A percentile compares a stretch with the other conserved stretches of the same genome.
These are phyloP conservation scores for Contarinia nasturtii DNA, from an alignment of 1,140 invertebrate genomes.

Conservation along the genomic window DNA sequence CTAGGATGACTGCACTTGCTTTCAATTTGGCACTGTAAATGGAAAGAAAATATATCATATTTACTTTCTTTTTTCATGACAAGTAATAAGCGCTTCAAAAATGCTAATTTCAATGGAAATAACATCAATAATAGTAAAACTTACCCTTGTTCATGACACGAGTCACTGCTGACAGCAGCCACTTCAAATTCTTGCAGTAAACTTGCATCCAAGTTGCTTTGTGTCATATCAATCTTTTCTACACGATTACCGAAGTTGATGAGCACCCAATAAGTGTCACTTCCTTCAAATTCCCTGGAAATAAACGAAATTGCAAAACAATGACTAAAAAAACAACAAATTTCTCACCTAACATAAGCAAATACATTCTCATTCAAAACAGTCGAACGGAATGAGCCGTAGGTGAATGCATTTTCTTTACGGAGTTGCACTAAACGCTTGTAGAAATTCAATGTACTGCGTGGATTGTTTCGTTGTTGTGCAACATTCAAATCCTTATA, in stretches of 20 bases:
- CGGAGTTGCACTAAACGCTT: conserved; percentile 24
- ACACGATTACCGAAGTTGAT: background rate
- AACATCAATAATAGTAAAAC: background rate
- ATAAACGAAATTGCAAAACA: background rate
- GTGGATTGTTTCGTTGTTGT: conserved; percentile 12
- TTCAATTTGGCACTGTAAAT: background rate
- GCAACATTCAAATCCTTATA: conserved; percentile 27
- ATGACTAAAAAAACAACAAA: no score
- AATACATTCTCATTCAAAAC: conserved; percentile 23
- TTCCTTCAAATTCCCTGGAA: background rate
- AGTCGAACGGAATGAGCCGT: conserved; percentile 19
- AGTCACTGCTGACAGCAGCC: background rate
- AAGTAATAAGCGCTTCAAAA: no score
- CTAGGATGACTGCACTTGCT: background rate
- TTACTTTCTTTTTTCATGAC: no score
- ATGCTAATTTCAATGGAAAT: no score
- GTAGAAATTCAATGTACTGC: conserved; percentile 31
- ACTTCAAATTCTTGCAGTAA: background rate
- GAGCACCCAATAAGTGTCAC: background rate
- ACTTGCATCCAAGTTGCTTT: background rate
- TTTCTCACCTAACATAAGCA: conserved; percentile 24
- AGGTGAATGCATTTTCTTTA: conserved; percentile 16
- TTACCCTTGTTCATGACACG: background rate
- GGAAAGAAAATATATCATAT: no score
- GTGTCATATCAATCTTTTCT: background rate